Evolutionary conservation across 2,113 vertebrate genomes (phyloP).

Genomic region (Neogobius melanostomus): DNA sequence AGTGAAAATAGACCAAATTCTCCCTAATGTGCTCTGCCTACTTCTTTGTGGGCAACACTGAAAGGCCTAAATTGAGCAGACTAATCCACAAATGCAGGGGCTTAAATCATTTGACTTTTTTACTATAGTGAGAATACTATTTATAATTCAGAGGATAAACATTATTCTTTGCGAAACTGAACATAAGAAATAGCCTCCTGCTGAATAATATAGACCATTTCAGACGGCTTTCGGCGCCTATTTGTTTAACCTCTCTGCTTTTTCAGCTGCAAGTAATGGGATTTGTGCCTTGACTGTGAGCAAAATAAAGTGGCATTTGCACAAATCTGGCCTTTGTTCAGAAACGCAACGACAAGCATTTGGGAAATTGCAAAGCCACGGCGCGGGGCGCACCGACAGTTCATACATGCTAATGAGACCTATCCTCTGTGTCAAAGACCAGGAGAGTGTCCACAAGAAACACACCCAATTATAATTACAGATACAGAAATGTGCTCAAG

Average conservation of each 20-base stretch:
- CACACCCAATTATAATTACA: not conserved
- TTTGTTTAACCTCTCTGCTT: constrained; percentile 75
- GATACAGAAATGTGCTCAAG: not conserved
- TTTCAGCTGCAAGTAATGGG: constrained; percentile 74
- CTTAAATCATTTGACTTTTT: constrained; percentile 64
- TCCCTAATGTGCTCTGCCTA: constrained; percentile 43
- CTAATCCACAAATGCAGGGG: constrained; percentile 61
- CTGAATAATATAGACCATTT: constrained; percentile 66
- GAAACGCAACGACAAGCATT: constrained; percentile 68
- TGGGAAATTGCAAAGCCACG: constrained; percentile 62
- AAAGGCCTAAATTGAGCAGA: constrained; percentile 61
- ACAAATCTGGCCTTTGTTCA: constrained; percentile 79
- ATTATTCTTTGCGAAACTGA: constrained; percentile 69
- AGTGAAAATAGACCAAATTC: constrained; percentile 34
- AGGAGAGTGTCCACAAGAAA: constrained; percentile 29
- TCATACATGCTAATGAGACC: constrained; percentile 63
- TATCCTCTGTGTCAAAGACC: constrained; percentile 34
- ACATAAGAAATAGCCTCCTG: constrained; percentile 59
- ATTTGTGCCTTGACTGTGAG: constrained; percentile 72
- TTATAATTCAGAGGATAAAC: constrained; percentile 75
- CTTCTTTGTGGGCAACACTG: constrained; percentile 50
- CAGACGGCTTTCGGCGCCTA: constrained; percentile 53
- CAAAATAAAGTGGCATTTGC: constrained; percentile 77
- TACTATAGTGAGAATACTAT: constrained; percentile 60
- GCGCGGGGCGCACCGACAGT: constrained; percentile 52